A percentile compares a stretch with the other conserved stretches of the same genome.
Conservation (phyloP, 2,797 vertebrate genomes). For the Mormyrops boulengeri region DNA sequence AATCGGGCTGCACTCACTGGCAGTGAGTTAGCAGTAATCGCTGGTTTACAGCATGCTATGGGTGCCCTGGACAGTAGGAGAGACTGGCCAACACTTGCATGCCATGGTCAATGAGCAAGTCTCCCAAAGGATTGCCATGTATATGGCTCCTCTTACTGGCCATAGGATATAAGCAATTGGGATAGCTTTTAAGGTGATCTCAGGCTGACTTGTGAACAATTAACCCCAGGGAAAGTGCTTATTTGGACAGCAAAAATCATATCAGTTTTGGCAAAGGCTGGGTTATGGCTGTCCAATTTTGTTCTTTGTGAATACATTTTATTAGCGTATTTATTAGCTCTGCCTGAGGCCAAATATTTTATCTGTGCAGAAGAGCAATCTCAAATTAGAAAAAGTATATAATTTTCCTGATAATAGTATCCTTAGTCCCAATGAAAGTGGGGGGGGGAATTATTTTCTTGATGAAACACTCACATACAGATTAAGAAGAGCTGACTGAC, state of each 20-base stretch:
- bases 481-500: not conserved
- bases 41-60: not conserved
- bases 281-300: not conserved
- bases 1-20: not conserved
- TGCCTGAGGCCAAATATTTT: not conserved
- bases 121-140: not conserved
- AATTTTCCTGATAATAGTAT: not conserved
- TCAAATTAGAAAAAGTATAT: not conserved
- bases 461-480: not conserved
- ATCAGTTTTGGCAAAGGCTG: not conserved
- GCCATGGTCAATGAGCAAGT: not conserved
- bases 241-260: conserved; percentile 4
- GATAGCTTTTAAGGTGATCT: not conserved
- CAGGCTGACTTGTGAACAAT: not conserved
- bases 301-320: not conserved
- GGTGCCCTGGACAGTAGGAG: not conserved
- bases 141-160: not conserved
- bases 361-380: not conserved
- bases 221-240: not conserved
- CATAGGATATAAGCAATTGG: not conserved
- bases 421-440: not conserved
- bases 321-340: not conserved
- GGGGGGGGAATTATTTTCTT: not conserved
- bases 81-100: not conserved
- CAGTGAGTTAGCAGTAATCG: not conserved